Evolutionary conservation across 2,888 invertebrate species (phyloP), one percentile per base, ranked within the genome.

Genomic region (Himalopsyche tibetana): DNA sequence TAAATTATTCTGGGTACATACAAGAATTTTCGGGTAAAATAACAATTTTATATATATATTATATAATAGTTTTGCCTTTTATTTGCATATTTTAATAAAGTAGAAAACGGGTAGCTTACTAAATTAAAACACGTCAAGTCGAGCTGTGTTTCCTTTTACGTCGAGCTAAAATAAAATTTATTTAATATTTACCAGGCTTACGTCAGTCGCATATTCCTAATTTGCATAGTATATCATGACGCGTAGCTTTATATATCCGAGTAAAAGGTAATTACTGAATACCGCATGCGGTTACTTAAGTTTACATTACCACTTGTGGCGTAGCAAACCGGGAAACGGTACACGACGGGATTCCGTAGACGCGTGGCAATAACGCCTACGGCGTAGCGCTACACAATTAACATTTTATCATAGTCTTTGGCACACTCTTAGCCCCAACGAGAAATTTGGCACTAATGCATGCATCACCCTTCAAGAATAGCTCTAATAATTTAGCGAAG

Each of bases 261-360:
- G 74, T 74, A 74, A 74, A 63, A 74, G 74, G 74, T 74, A 74
- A 74, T 74, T 74, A 74, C 74, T 74, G 74, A 74, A 74, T 74
- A 74, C 74, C 74, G 74, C 74, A 74, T 74, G 74, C 38, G 74
- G 74, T 74, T 74, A 74, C 38, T 74, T 74, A 74, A 74, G 74
- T 74, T 74, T 74, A 74, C 74, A 74, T 74, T 74, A 74, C 74
- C 74, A 74, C 74, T 74, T 74, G 74, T 74, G 74, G 74, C 74
- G 74, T 74, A 74, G 74, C 74, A 74, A 74, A 74, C 74, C 74
- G 74, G 74, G 74, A 74, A 74, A 74, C 74, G 74, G 74, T 38
- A 74, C 74, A 36, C 74, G 74, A 36, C 74, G 74, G 74, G 74
- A 74, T 74, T 74, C 74, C 74, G 74, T 74, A 74, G 74, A 74